These are phyloP conservation scores for Nudaria mundana DNA, from an alignment of 2,888 invertebrate species.

Conservation along the genomic window DNA sequence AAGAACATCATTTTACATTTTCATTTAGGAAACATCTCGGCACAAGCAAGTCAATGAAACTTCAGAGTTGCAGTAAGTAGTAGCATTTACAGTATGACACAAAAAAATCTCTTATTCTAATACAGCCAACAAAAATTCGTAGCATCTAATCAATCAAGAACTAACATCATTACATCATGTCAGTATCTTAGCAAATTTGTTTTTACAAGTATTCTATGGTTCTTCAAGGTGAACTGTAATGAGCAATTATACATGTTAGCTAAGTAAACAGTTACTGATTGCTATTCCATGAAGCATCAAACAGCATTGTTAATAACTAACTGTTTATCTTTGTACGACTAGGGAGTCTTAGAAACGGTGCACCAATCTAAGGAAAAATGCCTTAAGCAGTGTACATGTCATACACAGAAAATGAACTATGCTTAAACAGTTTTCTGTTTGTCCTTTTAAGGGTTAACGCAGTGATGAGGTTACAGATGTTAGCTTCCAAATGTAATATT, in stretches of 20 bases:
- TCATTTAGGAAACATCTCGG: too few relatives aligned
- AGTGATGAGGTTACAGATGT: too few relatives aligned
- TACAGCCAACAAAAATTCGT: too few relatives aligned
- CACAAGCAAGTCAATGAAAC: too few relatives aligned
- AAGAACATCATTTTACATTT: too few relatives aligned
- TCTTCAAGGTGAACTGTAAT: conserved; percentile 18
- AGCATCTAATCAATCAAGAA: conserved; percentile 1
- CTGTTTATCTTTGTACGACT: neutral
- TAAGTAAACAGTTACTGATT: conserved; percentile 15
- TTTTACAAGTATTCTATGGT: conserved; percentile 11
- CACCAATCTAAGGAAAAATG: conserved; percentile 10
- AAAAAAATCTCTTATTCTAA: too few relatives aligned
- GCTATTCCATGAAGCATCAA: conserved; percentile 11
- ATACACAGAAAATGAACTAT: neutral
- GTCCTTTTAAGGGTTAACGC: too few relatives aligned
- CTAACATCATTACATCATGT: conserved; percentile 10
- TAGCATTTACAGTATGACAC: too few relatives aligned
- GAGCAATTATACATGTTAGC: conserved; percentile 16
- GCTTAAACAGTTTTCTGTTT: too few relatives aligned
- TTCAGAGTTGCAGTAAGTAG: too few relatives aligned
- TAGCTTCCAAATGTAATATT: too few relatives aligned
- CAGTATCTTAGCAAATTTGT: conserved; percentile 12
- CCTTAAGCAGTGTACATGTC: conserved; percentile 7
- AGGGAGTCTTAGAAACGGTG: too few relatives aligned
- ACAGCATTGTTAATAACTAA: conserved; percentile 15